Conservation (phyloP, 2,797 vertebrate genomes). For the Mastacembelus armatus region DNA sequence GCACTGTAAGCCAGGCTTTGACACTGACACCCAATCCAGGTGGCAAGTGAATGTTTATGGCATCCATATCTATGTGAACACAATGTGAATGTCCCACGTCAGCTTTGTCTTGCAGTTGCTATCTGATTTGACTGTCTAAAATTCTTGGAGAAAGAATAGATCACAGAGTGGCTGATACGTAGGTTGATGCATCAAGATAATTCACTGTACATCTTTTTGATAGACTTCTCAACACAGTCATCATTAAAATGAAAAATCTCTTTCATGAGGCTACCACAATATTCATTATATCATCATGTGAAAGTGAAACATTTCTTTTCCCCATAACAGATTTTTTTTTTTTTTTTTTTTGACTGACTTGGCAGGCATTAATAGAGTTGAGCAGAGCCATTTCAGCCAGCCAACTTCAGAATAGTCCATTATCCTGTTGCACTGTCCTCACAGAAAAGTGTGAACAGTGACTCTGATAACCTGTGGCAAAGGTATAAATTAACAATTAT, state of each 20-base stretch:
- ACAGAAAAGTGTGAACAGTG: constrained; percentile 28
- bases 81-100: constrained; percentile 34
- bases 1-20: constrained; percentile 44
- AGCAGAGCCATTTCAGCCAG: constrained; percentile 40
- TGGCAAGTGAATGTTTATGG: constrained; percentile 50
- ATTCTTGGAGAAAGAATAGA: constrained; percentile 37
- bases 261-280: constrained; percentile 59
- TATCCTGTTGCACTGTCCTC: constrained; percentile 44
- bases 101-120: constrained; percentile 15
- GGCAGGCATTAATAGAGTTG: constrained; percentile 53
- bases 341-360: constrained; percentile 60
- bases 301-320: constrained; percentile 60
- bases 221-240: constrained; percentile 52
- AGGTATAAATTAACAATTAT: constrained; percentile 66
- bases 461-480: constrained; percentile 58
- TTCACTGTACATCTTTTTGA: constrained; percentile 67
- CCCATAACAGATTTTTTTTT: constrained; percentile 50
- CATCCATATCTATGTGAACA: constrained; percentile 31
- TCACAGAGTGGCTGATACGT: constrained; percentile 34
- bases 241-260: constrained; percentile 64
- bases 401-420: constrained; percentile 59
- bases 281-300: constrained; percentile 69
- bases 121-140: constrained; percentile 55
- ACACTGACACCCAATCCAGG: constrained; percentile 57
- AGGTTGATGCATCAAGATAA: constrained; percentile 62